Conservation (phyloP, 2,888 invertebrate genomes). For the Cenopis cana region DNA sequence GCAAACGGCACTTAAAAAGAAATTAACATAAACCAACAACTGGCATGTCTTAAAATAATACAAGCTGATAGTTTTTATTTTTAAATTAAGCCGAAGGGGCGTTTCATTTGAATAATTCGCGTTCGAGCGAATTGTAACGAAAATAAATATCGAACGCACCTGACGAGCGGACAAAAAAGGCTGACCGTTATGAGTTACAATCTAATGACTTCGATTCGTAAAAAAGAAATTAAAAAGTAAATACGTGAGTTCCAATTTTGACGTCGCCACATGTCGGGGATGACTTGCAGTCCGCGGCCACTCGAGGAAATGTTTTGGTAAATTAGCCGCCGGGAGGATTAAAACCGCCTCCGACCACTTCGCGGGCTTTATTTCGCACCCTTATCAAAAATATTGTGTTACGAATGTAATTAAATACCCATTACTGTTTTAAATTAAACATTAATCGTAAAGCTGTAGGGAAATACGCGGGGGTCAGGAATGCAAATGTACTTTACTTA, state of each 20-base stretch:
- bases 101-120: constrained; percentile 55
- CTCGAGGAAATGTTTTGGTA: constrained; percentile 33
- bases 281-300: constrained; percentile 71
- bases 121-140: constrained; percentile 63
- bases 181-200: constrained; percentile 78
- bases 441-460: constrained; percentile 23
- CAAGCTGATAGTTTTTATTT: constrained; percentile 49
- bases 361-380: constrained; percentile 17
- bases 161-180: constrained; percentile 69
- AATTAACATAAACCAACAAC: constrained; percentile 36
- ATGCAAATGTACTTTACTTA: background rate
- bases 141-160: constrained; percentile 60
- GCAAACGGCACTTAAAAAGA: constrained; percentile 25
- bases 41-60: constrained; percentile 53
- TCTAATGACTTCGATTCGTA: constrained; percentile 76
- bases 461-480: background rate
- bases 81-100: constrained; percentile 50
- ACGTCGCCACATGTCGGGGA: constrained; percentile 77
- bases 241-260: constrained; percentile 72
- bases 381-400: constrained; percentile 29
- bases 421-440: constrained; percentile 27
- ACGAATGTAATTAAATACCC: constrained; percentile 29
- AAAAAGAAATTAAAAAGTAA: constrained; percentile 69
- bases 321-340: constrained; percentile 26
- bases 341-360: constrained; percentile 14